Evolutionary conservation across 2,888 invertebrate genomes (phyloP), one percentile per base, ranked within the genome.

Genomic region (Sycophila texana): DNA sequence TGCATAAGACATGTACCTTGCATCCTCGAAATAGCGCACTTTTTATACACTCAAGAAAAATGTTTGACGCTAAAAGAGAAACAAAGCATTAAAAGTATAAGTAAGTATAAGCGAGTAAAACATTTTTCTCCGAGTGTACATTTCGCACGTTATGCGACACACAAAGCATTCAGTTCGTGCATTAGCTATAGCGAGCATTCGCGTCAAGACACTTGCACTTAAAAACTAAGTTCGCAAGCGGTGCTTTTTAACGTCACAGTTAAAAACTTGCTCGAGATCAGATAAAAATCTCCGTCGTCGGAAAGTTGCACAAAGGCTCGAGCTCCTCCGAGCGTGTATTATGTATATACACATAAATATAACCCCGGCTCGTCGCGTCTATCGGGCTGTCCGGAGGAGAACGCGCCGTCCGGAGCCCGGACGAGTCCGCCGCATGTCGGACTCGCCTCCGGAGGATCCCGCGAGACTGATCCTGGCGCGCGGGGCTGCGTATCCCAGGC

Each of bases 381-480:
- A 63, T 39, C 7, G 30, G 26, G 18, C 12, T 18, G 26, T 30
- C 22, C 30, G 30, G 7, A 22, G 22, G 5, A 26, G n/a, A 26
- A 12, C 26, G 20, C 60, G 60, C 0, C 26, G 22, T 26, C 14
- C 61, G n/a, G 30, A 39, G 26, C 16, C 4, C 7, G 26, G 61
- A 39, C n/a, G 53, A 7, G 4, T n/a, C 63, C 4, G 20, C 51
- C 20, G 20, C 63, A 53, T 51, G 18, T 47, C 73, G 77, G 58
- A 39, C 39, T 39, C 70, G 67, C 20, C 73, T 55, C 16, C 13
- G 66, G 66, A 74, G 53, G 65, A 77, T 77, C 60, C 60, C 77
- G 74, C 71, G 53, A 77, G 80, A 80, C 80, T 80, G 80, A 80
- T 80, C 51, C 74, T 22, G 13, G 16, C 22, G 58, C n/a, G 14